Conservation (phyloP, 2,797 vertebrate genomes). For the Mus minutoides region DNA sequence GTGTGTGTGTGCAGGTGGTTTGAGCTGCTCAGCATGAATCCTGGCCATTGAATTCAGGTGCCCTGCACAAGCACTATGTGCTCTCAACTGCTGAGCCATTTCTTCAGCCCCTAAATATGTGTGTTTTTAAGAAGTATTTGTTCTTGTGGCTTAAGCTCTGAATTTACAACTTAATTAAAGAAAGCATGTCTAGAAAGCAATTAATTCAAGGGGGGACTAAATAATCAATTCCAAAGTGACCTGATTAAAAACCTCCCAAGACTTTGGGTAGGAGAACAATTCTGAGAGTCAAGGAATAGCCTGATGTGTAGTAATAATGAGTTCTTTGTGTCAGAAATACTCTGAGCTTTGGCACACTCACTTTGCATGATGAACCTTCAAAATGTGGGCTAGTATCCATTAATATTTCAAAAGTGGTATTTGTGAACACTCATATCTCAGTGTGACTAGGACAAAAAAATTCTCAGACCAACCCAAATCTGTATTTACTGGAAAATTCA, state of each 20-base stretch:
- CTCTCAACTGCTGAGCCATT: background rate
- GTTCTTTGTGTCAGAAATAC: background rate
- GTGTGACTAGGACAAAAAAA: background rate
- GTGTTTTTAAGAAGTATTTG: background rate
- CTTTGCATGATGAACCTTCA: background rate
- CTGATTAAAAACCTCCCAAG: background rate
- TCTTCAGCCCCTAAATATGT: background rate
- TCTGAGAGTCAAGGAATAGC: background rate
- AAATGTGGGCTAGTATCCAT: background rate
- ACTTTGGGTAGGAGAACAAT: background rate
- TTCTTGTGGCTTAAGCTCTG: background rate
- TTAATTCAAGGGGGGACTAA: background rate
- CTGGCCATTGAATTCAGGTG: background rate
- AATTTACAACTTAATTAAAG: slow-evolving; percentile 47
- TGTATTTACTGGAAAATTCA: background rate
- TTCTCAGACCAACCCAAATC: background rate
- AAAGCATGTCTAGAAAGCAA: background rate
- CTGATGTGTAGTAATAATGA: background rate
- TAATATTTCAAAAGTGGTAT: background rate
- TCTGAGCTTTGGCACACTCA: background rate
- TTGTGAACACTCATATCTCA: background rate
- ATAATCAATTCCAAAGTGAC: background rate
- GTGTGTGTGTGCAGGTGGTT: background rate
- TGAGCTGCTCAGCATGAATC: background rate
- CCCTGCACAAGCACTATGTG: background rate